phyloP scores from a whole-genome alignment of 2,797 vertebrate species.

The Poeciliopsis gracilis region DNA sequence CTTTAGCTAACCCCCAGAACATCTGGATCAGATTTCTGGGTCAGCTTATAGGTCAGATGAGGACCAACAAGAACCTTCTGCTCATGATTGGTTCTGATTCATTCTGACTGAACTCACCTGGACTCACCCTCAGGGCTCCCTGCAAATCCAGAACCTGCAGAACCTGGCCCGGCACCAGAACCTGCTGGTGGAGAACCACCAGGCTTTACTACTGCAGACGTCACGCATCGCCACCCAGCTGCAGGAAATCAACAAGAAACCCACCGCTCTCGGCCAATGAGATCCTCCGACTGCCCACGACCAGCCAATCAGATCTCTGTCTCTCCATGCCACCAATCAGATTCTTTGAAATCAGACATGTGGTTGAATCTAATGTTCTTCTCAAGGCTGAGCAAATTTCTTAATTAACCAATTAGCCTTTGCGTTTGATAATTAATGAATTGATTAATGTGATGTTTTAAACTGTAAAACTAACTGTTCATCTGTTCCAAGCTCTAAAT shows the following conservation, averaged over 20 bases:
- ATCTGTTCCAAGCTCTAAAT: background rate
- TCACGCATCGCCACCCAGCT: conserved; percentile 68
- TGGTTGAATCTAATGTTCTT: background rate
- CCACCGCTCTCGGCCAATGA: conserved; percentile 15
- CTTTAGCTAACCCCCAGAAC: background rate
- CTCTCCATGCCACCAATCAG: background rate
- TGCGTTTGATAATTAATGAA: background rate
- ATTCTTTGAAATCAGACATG: background rate
- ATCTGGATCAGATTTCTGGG: background rate
- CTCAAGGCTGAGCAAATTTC: background rate
- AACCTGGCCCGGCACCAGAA: conserved; percentile 74
- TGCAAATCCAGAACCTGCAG: conserved; percentile 68
- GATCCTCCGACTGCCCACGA: background rate
- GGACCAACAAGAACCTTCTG: background rate
- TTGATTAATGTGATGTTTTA: background rate
- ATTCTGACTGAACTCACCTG: background rate
- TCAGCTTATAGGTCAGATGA: background rate
- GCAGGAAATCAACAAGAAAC: conserved; percentile 53
- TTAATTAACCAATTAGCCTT: background rate
- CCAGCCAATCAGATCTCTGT: conserved; percentile 16
- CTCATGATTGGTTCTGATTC: background rate
- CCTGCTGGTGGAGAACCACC: conserved; percentile 79
- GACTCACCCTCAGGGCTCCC: conserved; percentile 46
- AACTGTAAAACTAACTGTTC: background rate
- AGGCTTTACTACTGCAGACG: conserved; percentile 78